Evolutionary conservation across 2,888 invertebrate species (phyloP).

Genomic region (Uropetala carovei): DNA sequence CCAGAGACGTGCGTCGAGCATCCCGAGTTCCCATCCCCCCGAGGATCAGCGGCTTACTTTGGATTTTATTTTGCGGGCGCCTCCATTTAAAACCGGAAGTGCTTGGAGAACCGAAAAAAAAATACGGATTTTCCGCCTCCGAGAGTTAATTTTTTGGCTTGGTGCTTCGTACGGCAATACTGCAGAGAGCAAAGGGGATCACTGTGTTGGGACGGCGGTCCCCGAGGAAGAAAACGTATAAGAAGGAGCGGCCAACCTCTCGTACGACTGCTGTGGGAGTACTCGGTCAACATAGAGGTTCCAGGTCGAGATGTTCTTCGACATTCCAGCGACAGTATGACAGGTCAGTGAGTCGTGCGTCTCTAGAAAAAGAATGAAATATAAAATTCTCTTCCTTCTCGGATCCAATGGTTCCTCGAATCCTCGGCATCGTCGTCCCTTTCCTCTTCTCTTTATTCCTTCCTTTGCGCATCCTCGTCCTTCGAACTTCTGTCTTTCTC

Average conservation of each 20-base stretch:
- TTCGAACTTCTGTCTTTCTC: background rate
- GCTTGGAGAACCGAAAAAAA: background rate
- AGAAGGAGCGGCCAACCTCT: background rate
- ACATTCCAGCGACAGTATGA: slow-evolving; percentile 49
- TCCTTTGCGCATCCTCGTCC: background rate
- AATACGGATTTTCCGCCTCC: background rate
- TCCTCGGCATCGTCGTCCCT: background rate
- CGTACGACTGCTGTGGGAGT: background rate
- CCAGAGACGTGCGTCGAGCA: background rate
- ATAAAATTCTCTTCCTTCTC: background rate
- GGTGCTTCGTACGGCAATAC: background rate
- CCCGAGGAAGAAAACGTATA: background rate
- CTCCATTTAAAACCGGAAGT: background rate
- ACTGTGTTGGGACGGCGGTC: background rate
- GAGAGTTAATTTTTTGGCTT: background rate
- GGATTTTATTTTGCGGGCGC: background rate
- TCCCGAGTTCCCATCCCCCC: slow-evolving; percentile 4
- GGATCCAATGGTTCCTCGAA: background rate
- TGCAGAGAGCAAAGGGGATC: background rate
- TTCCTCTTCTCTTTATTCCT: background rate
- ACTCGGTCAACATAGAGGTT: slow-evolving; percentile 24
- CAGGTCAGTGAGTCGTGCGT: background rate
- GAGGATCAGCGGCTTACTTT: background rate
- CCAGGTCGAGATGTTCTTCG: slow-evolving; percentile 50
- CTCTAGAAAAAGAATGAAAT: background rate